Percentiles rank a stretch among this genome's conserved stretches.
These are phyloP conservation scores for Anarsia innoxiella DNA, from an alignment of 2,888 invertebrate species.

Conservation along the genomic window DNA sequence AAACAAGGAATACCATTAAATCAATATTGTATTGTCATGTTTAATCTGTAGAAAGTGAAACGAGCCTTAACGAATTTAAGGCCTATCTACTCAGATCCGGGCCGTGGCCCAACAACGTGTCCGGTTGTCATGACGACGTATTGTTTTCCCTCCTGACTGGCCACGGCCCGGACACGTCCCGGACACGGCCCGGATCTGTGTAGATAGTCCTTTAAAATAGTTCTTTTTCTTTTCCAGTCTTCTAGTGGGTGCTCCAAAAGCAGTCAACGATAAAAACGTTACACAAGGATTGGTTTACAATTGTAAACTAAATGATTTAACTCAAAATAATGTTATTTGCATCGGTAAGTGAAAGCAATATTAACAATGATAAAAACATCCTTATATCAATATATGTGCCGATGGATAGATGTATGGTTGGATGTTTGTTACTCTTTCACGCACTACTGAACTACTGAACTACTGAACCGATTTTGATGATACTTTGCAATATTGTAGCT, in stretches of 20 bases:
- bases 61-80: not conserved
- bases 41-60: too few relatives aligned
- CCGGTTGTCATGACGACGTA: too few relatives aligned
- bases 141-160: too few relatives aligned
- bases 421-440: not conserved
- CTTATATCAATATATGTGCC: not conserved
- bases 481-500: not conserved
- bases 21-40: too few relatives aligned
- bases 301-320: conserved; percentile 30
- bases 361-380: not conserved
- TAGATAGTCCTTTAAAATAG: not conserved
- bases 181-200: too few relatives aligned
- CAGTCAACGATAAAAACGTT: conserved; percentile 21
- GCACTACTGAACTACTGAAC: not conserved
- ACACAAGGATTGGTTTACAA: conserved; percentile 40
- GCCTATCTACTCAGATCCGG: not conserved
- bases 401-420: not conserved
- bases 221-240: conserved; percentile 30
- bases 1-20: too few relatives aligned
- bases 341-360: conserved; percentile 21
- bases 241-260: conserved; percentile 52
- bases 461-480: not conserved
- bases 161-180: too few relatives aligned
- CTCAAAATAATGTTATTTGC: conserved; percentile 28
- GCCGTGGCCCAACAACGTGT: not conserved